Base-by-base conservation (phyloP, 2,888 invertebrate species). In the Stenichneumon culpator region DNA sequence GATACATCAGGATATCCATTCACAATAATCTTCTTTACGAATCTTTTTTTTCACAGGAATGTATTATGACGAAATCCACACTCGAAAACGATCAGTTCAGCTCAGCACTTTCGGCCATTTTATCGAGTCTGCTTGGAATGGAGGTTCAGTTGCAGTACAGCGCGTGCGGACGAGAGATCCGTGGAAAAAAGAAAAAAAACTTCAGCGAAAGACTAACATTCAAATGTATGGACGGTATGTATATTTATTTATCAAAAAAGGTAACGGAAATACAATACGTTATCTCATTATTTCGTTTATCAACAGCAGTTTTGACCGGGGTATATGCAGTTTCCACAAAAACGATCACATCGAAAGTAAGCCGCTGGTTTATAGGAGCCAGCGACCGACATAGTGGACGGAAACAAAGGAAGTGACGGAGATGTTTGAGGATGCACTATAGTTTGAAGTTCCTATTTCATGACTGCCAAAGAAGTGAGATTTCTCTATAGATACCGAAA, bases 141-240 rank as follows among this genome's bases (percentile, higher is more conserved):
- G 67, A 77, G 39, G 54, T 67, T 16, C 77, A 54, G 36, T 7
- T 77, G 25, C 52, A 77, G 22, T 77, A 77, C 14, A 77, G 77
- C 39, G 77, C 67, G 54, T 77, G 77, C 28, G 77, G 77, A 52
- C 77, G 67, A 28, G 67, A 68, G 54, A 67, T 67, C 32, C 77
- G 54, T 5, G 77, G 77, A 19, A 68, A 44, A 22, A 77, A 65
- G 28, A 75, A 65, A 28, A 70, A 54, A 68, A 77, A 77, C 32
- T 77, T 77, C 67, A 77, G 67, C 36, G 68, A 68, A 67, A 77
- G 68, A 5, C 16, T 54, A 52, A 77, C 77, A 36, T 77, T 77
- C 44, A 67, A 77, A 36, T 68, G 25, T 44, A 54, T 77, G 75
- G 7, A 65, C 19, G 75, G 75, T 75, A 75, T 36, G 65, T 52